Evolutionary conservation across 2,113 vertebrate genomes (phyloP), one percentile per base, ranked within the genome.

Genomic region (Choloepus hoffmanni): DNA sequence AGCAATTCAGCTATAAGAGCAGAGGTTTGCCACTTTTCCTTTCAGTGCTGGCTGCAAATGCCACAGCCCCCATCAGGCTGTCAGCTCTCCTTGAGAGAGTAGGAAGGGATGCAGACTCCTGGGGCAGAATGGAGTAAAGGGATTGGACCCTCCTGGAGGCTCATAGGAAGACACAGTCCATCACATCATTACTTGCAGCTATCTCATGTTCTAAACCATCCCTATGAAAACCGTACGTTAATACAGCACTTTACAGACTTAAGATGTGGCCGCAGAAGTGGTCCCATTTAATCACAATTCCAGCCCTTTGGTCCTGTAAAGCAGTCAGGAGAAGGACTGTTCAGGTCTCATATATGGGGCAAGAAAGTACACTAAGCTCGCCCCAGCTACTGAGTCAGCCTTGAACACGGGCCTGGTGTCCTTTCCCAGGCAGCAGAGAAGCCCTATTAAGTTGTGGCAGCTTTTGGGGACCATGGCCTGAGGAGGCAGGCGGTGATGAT

Each of bases 21-120:
- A 94, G 33, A 94, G 33, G 48, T 89, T 77, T 94, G 68, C 40
- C 68, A 82, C 55, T 85, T 92, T 94, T 90, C 24, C 30, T 76
- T 53, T 96, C 82, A 72, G 53, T 72, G 24, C 40, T 87, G 70
- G 53, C 30, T 72, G 48, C 76, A 84, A 95, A 93, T 14, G 45
- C 50, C 36, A 9, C 33, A 87, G 24, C 62, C 13, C 28, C 62
- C 28, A 77, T 40, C 18, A 84, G 53, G 63, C 28, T 45, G 53
- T 62, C 68, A 19, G 45, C 0, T 2, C 48, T 45, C 60, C 36
- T 50, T 19, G 70, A 82, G 43, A 3, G 4, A 21, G 7, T n/a
- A 15, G 62, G 19, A 28, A 53, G 21, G 43, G 9, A 78, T 73
- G 5, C 30, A 73, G 79, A 62, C 43, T 81, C 43, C 30, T 1